Percentiles rank a stretch among this genome's conserved stretches.
Conservation (phyloP, 2,113 vertebrate genomes). For the Thryonomys swinderianus region DNA sequence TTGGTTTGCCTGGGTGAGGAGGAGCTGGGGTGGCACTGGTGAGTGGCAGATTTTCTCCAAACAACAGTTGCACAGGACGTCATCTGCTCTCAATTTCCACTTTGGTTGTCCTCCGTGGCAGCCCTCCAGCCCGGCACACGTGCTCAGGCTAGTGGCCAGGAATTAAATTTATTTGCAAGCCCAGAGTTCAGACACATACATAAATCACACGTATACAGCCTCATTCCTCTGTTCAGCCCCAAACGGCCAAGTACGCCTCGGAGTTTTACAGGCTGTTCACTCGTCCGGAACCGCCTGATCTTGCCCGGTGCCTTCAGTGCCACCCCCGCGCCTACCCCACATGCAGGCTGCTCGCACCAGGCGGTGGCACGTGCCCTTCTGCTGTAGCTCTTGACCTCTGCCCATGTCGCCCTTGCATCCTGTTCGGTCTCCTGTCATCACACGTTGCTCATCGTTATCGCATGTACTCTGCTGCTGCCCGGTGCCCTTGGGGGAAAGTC, state of each 20-base stretch:
- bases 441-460: not conserved
- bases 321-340: too few species aligned
- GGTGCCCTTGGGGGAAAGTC: not conserved
- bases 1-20: not conserved
- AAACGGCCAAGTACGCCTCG: not conserved
- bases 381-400: not conserved
- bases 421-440: not conserved
- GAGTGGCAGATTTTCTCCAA: slow-evolving; percentile 23
- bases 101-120: slow-evolving; percentile 54
- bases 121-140: slow-evolving; percentile 46
- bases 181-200: slow-evolving; percentile 64
- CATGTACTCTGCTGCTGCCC: not conserved
- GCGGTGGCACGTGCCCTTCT: not conserved
- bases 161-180: slow-evolving; percentile 66
- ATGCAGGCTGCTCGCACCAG: not conserved
- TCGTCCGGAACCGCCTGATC: not conserved
- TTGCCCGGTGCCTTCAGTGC: not conserved
- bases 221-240: slow-evolving; percentile 54
- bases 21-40: not conserved
- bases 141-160: slow-evolving; percentile 72
- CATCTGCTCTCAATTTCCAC: slow-evolving; percentile 64
- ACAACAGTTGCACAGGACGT: not conserved
- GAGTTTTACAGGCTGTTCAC: not conserved
- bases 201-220: slow-evolving; percentile 52
- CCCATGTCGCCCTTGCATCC: not conserved